Evolutionary conservation across 2,113 vertebrate species (phyloP), one percentile per base, ranked within the genome.

Genomic region (Microtus oregoni): DNA sequence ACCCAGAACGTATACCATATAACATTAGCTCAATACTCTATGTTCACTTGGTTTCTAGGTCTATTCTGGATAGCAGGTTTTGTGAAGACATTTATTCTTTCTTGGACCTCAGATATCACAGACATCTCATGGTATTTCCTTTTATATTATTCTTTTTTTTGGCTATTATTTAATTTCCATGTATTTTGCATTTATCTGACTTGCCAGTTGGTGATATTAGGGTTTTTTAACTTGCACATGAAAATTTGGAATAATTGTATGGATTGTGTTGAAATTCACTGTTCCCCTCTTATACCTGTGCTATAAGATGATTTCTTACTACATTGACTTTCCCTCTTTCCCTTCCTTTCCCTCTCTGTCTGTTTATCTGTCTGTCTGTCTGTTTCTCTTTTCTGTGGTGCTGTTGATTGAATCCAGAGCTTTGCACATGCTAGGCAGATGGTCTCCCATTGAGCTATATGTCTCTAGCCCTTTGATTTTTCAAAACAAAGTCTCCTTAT

Each of bases 31-130:
- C 92, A 98, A 97, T 90, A 92, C 93, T 92, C 88, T 97, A 7
- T 98, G 97, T 98, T 97, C 97, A 98, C 97, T 98, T 98, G 97
- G 95, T 97, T 98, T 98, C 97, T 97, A 98, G 97, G 96, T 98
- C 96, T 98, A 68, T 97, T 97, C 97, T 98, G 97, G 97, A 97
- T 97, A 97, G 95, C 97, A 98, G 97, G 97, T 97, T 97, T 98
- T 97, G 96, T 98, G 97, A 98, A 97, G 97, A 98, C 94, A 96
- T 95, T 92, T 97, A 94, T 97, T 97, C 96, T 98, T 97, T 97
- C 95, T 97, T 96, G 97, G 97, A 97, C 96, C 97, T 97, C 97
- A 97, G 96, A 97, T 97, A 97, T 97, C 92, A 92, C 97, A 97
- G 97, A 96, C 97, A 97, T 97, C 97, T 98, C 97, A 98, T 98